Base-by-base conservation (phyloP, 2,888 invertebrate genomes). In the Perizoma flavofasciatum region DNA sequence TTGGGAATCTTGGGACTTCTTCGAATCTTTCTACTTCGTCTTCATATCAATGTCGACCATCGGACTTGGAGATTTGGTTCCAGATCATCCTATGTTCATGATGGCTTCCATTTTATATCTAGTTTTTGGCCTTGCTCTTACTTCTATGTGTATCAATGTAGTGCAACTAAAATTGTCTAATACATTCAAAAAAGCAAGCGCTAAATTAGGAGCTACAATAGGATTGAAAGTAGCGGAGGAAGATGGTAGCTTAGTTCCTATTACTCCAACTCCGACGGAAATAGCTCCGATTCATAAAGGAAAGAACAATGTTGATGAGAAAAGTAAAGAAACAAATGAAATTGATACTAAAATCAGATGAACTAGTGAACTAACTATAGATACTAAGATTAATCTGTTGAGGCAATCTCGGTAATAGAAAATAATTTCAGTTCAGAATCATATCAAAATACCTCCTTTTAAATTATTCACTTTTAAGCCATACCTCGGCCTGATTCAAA, bases 31-130 rank as follows among this genome's bases (percentile, higher is more conserved):
- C 82, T 99, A 99, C 85, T 99, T 99, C 82, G 97, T 99, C 5
- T 99, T 99, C 82, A 97, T 99, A 72, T 98, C 98, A 0, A 97
- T 98, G 95, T 97, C 98, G 0, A 99, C 99, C 0, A 98, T 99
- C 59, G 99, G 99, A n/a, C 97, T 98, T 72, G 98, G 98, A 4
- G 98, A 98, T 88, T 93, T 96, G 65, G 96, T 98, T 0, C 98
- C 98, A 0, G 94, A 96, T 82, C 96, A 97, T 86, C 98, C 98
- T 0, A 94, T 95, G 83, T 95, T 95, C 75, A 97, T 99, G 95
- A 96, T 99, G 93, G 94, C 96, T 56, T 97, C 98, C 41, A 98
- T 98, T 74, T 93, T 98, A 49, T 98, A 99, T 81, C 92, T 99
- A 57, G 96, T 99, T 32, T 97, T 99, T 74, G 99, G 99, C 6